Evolutionary conservation across 1,140 invertebrate species (phyloP), one percentile per base, ranked within the genome.

Genomic region (Drosophila baimaii): DNA sequence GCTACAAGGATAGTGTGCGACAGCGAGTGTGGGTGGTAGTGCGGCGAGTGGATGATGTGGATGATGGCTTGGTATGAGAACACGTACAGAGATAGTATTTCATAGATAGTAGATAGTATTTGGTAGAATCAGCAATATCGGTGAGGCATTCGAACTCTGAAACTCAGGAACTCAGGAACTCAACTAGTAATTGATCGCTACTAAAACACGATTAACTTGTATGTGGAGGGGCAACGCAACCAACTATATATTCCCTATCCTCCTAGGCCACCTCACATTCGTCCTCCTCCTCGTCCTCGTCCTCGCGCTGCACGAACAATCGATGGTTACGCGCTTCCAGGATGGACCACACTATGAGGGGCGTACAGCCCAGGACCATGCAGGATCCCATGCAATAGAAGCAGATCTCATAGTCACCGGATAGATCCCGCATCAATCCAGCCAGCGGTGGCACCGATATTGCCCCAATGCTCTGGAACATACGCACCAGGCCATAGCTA

Each of bases 331-430:
- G 77, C 10, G 84, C 81, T 65, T 91, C 90, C 7, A 92, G 59
- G 3, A 92, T 70, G 52, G 66, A 76, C 86, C 90, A 92, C 5
- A 92, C 90, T 5, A 95, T 90, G 19, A 95, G 85, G 4, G 95
- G 95, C 35, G 95, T 90, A 58, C 95, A 94, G 49, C 95, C 95
- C 41, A 95, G 89, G 1, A 95, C 93, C 95, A 96, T 96, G 77
- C 95, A 95, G 5, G 95, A 94, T 12, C 95, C 95, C 95, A 96
- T 96, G 69, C 95, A 95, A 72, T 95, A 94, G 91, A 95, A 96
- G 88, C 95, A 95, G 71, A 95, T 93, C 0, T 93, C 93, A 79
- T 95, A 96, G 55, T 94, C 95, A 13, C 95, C 95, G 0, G 95
- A 95, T 1, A 95, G 92, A 82, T 96, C 95, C 9, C 95, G 93